Conservation (phyloP, 2,888 invertebrate species). For the Agrotis exclamationis region DNA sequence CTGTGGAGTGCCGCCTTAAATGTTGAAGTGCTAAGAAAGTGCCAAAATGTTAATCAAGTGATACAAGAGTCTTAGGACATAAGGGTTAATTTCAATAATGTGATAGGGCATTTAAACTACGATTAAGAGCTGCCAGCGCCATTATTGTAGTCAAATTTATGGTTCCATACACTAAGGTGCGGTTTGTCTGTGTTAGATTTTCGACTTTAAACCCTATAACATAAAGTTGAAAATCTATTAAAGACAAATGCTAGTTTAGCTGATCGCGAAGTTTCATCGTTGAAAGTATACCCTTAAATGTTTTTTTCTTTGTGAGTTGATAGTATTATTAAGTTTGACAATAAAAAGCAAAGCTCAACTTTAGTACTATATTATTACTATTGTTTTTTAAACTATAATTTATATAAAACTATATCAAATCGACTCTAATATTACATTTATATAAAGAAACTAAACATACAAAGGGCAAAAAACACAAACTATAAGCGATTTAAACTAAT, state of each 20-base stretch:
- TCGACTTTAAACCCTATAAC: no score
- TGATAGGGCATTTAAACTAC: neutral
- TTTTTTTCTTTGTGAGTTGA: constrained; percentile 12
- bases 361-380: constrained; percentile 20
- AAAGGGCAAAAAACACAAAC: neutral
- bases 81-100: neutral
- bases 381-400: constrained; percentile 11
- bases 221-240: no score
- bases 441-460: constrained; percentile 7
- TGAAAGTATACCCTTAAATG: neutral
- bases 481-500: neutral
- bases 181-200: no score
- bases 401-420: constrained; percentile 19
- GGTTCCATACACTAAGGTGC: no score
- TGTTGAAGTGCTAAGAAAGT: neutral
- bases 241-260: no score
- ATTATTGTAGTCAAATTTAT: no score
- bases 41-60: constrained; percentile 20
- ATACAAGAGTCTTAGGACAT: neutral
- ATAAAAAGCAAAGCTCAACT: constrained; percentile 58
- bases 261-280: neutral
- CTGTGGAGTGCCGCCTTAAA: neutral
- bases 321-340: constrained; percentile 52
- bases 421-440: constrained; percentile 17
- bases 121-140: neutral